Evolutionary conservation across 2,797 vertebrate species (phyloP).

Genomic region (Menidia menidia): DNA sequence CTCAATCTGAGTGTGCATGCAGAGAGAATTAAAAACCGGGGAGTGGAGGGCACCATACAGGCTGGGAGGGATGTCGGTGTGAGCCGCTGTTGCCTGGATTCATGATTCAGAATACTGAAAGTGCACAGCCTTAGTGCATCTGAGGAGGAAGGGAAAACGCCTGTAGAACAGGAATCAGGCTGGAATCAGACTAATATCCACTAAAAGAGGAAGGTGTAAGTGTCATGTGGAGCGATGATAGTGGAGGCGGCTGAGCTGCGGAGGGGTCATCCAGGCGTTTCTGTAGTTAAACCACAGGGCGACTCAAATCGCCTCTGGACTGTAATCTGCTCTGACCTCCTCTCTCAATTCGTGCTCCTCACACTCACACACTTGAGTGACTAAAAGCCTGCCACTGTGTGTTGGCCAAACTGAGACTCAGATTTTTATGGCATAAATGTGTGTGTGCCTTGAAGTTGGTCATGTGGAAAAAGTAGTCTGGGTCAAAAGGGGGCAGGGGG

Average conservation of each 20-base stretch:
- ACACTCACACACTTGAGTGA: slow-evolving; percentile 17
- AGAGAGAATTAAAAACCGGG: neutral
- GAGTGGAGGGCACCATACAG: neutral
- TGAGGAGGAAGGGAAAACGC: slow-evolving; percentile 36
- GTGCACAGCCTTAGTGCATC: slow-evolving; percentile 26
- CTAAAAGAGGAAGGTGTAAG: slow-evolving; percentile 28
- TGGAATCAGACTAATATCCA: slow-evolving; percentile 38
- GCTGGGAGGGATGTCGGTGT: slow-evolving; percentile 27
- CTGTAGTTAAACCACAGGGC: slow-evolving; percentile 25
- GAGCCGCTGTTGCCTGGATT: slow-evolving; percentile 2
- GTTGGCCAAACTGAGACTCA: slow-evolving; percentile 46
- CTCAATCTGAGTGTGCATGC: neutral
- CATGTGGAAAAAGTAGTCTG: slow-evolving; percentile 68
- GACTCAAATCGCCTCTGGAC: slow-evolving; percentile 43
- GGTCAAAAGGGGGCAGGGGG: slow-evolving; percentile 38
- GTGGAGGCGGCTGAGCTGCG: neutral
- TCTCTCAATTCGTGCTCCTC: neutral
- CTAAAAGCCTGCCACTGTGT: slow-evolving; percentile 49
- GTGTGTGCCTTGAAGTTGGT: slow-evolving; percentile 40
- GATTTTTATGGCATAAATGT: slow-evolving; percentile 38
- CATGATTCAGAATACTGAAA: slow-evolving; percentile 48
- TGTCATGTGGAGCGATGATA: slow-evolving; percentile 32
- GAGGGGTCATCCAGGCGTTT: slow-evolving; percentile 2
- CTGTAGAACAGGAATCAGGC: slow-evolving; percentile 45
- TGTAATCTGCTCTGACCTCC: slow-evolving; percentile 42